These are phyloP conservation scores for Diplazon laetatorius DNA, from an alignment of 2,888 invertebrate species.

Conservation along the genomic window DNA sequence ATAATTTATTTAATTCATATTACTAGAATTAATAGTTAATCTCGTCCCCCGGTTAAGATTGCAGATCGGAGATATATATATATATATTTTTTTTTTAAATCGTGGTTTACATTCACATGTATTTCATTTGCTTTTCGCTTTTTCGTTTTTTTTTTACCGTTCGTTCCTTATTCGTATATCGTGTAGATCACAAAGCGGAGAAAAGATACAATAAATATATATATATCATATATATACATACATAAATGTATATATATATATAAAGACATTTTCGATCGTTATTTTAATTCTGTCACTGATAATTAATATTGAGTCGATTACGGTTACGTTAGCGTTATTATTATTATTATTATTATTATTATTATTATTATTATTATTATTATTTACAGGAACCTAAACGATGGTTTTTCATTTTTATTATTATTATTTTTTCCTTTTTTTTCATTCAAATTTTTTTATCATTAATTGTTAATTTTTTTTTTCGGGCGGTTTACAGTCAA, in stretches of 20 bases:
- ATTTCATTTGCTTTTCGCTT: no score
- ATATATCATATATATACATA: constrained; percentile 48
- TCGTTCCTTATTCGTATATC: constrained; percentile 56
- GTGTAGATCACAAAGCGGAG: constrained; percentile 77
- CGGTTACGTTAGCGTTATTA: constrained; percentile 67
- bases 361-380: no score
- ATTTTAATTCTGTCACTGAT: constrained; percentile 67
- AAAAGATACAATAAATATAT: constrained; percentile 72
- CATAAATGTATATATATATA: constrained; percentile 35
- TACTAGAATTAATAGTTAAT: constrained; percentile 60
- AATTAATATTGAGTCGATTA: constrained; percentile 68
- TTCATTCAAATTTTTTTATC: no score
- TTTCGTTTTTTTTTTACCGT: constrained; percentile 58
- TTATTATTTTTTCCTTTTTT: no score
- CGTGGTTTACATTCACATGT: constrained; percentile 73
- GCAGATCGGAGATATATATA: constrained; percentile 73
- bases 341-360: no score
- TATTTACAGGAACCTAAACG: constrained; percentile 76
- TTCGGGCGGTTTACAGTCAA: constrained; percentile 74
- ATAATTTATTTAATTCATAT: constrained; percentile 35
- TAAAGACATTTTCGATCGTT: constrained; percentile 65
- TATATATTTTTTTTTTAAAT: no score
- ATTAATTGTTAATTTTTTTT: no score
- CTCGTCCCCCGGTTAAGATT: constrained; percentile 66
- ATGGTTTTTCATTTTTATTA: no score